These are phyloP conservation scores for Rhinichthys osculus DNA, from an alignment of 2,797 vertebrate genomes.

Conservation along the genomic window DNA sequence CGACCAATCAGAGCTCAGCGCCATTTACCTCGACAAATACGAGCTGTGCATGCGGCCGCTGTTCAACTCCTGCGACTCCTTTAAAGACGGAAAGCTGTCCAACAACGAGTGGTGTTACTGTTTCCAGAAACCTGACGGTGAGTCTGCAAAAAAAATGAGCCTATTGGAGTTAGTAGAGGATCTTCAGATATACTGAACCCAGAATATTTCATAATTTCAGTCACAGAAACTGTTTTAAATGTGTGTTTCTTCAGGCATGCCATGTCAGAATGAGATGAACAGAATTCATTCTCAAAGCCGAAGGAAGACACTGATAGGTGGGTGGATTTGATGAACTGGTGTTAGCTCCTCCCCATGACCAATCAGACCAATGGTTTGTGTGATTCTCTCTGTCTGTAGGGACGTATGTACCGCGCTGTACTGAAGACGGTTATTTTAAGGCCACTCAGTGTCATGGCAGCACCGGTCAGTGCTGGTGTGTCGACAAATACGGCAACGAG, in stretches of 20 bases:
- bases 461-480: slow-evolving; percentile 96
- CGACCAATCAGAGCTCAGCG: slow-evolving; percentile 93
- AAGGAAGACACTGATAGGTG: slow-evolving; percentile 92
- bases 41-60: slow-evolving; percentile 95
- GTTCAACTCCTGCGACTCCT: slow-evolving; percentile 97
- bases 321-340: slow-evolving; percentile 67
- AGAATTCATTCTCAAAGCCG: slow-evolving; percentile 92
- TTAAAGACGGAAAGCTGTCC: slow-evolving; percentile 97
- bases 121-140: slow-evolving; percentile 91
- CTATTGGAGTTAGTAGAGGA: not conserved
- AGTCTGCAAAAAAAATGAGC: slow-evolving; percentile 47
- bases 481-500: slow-evolving; percentile 97
- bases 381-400: slow-evolving; percentile 72
- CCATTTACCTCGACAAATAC: slow-evolving; percentile 95
- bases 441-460: slow-evolving; percentile 93
- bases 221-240: not conserved
- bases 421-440: slow-evolving; percentile 94
- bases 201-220: not conserved
- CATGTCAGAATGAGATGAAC: slow-evolving; percentile 95
- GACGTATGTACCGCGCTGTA: slow-evolving; percentile 89
- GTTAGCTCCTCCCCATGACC: slow-evolving; percentile 42
- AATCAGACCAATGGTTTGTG: not conserved
- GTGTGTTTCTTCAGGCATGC: slow-evolving; percentile 84
- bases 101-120: slow-evolving; percentile 99
- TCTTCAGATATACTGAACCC: not conserved